These are phyloP conservation scores for Delphinapterus leucas DNA, from an alignment of 2,113 vertebrate species.

Conservation along the genomic window DNA sequence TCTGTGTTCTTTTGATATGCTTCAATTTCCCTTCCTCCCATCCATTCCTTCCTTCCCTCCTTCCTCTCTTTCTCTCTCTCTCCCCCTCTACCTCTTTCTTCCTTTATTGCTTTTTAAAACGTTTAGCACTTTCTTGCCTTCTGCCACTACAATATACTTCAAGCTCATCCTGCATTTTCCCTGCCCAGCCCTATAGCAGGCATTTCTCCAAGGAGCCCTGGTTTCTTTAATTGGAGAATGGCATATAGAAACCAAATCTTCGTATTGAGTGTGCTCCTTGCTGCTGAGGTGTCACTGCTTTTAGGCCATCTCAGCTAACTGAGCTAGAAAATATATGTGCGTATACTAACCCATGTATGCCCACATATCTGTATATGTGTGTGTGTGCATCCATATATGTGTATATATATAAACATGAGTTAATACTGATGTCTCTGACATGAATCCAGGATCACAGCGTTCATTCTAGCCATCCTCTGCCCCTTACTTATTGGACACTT, in stretches of 20 bases:
- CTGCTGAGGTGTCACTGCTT: background rate
- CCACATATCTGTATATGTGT: no score
- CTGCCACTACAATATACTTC: background rate
- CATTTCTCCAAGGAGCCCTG: background rate
- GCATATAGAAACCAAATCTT: background rate
- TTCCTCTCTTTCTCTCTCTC: background rate
- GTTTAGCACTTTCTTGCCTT: background rate
- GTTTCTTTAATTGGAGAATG: background rate
- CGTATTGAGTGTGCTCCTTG: background rate
- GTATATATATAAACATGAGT: accelerated
- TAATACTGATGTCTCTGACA: background rate
- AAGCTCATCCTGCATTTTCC: background rate
- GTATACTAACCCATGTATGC: background rate
- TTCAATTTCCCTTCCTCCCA: background rate
- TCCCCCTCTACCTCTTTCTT: background rate
- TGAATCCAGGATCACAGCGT: background rate
- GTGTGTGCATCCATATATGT: background rate
- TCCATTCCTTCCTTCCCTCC: background rate
- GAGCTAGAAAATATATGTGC: background rate
- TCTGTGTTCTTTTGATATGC: background rate
- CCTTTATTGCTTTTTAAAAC: background rate
- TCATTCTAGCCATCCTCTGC: background rate
- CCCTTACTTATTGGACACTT: background rate
- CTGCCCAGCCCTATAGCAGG: no score
- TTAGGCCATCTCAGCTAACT: background rate